A percentile compares a stretch with the other conserved stretches of the same genome.
Evolutionary conservation across 1,140 invertebrate species (phyloP).

Genomic region (Sycophaga agraensis): DNA sequence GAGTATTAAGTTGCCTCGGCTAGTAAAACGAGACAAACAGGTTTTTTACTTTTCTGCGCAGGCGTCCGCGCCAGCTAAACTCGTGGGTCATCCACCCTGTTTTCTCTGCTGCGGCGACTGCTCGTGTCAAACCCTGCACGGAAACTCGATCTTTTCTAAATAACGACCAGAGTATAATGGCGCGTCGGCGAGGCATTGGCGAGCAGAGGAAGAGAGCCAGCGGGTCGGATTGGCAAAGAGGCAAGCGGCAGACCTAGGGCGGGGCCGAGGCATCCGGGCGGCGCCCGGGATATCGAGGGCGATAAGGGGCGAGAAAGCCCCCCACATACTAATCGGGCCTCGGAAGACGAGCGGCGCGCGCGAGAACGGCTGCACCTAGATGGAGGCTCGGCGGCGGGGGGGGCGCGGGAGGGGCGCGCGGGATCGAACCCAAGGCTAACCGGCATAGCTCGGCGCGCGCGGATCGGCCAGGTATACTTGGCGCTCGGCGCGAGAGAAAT

Average conservation of each 20-base stretch:
- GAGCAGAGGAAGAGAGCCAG: not conserved
- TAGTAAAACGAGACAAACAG: conserved; percentile 38
- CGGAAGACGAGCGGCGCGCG: no score
- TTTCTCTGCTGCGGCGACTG: conserved; percentile 30
- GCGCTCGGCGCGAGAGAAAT: conserved; percentile 1
- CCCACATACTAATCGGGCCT: no score
- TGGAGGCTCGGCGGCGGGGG: no score
- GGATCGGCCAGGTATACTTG: not conserved
- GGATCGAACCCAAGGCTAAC: conserved; percentile 55
- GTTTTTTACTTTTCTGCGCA: conserved; percentile 33
- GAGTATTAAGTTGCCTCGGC: conserved; percentile 32
- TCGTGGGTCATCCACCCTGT: conserved; percentile 38
- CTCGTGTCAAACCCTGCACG: not conserved
- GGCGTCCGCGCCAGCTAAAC: no score
- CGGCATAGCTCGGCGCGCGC: conserved; percentile 34
- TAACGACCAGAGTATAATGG: not conserved
- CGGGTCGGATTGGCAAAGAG: not conserved
- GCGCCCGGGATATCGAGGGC: no score
- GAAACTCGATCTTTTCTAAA: conserved; percentile 16
- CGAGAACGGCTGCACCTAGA: no score
- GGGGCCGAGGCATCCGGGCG: no score
- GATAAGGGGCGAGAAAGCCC: not conserved
- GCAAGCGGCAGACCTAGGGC: not conserved
- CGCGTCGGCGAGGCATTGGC: not conserved
- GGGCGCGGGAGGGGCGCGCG: conserved; percentile 15